These are phyloP conservation scores for Diorhabda elongata DNA, from an alignment of 1,140 invertebrate genomes.

Conservation along the genomic window DNA sequence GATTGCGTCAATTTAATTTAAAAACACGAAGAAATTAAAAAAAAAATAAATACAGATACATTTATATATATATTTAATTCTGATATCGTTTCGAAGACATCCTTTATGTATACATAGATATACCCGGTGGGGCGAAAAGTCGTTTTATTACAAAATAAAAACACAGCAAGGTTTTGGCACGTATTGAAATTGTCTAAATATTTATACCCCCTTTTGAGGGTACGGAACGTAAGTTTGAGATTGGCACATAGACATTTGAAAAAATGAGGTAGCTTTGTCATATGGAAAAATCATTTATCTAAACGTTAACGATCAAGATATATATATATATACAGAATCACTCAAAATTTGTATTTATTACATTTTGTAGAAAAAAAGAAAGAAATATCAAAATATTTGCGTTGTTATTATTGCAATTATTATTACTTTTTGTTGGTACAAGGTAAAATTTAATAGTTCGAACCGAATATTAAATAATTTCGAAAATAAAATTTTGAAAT, in stretches of 20 bases:
- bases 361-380: conserved; percentile 29
- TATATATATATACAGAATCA: conserved; percentile 28
- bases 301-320: conserved; percentile 27
- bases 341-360: conserved; percentile 29
- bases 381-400: conserved; percentile 41
- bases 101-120: background rate
- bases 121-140: conserved; percentile 9
- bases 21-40: too few relatives aligned
- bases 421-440: conserved; percentile 34
- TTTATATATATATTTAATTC: too few relatives aligned
- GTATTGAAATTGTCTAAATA: conserved; percentile 19
- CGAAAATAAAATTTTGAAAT: too few relatives aligned
- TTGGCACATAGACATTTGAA: conserved; percentile 40
- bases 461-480: too few relatives aligned
- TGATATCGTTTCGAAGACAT: background rate
- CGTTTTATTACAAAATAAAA: conserved; percentile 20
- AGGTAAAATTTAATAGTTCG: conserved; percentile 4
- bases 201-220: conserved; percentile 12
- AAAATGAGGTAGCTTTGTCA: conserved; percentile 45
- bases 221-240: conserved; percentile 26
- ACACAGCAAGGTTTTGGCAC: conserved; percentile 27
- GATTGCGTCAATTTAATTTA: too few relatives aligned
- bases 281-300: conserved; percentile 36
- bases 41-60: too few relatives aligned
- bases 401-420: conserved; percentile 42